Base-by-base conservation (phyloP, 2,797 vertebrate genomes). In the Martes flavigula region DNA sequence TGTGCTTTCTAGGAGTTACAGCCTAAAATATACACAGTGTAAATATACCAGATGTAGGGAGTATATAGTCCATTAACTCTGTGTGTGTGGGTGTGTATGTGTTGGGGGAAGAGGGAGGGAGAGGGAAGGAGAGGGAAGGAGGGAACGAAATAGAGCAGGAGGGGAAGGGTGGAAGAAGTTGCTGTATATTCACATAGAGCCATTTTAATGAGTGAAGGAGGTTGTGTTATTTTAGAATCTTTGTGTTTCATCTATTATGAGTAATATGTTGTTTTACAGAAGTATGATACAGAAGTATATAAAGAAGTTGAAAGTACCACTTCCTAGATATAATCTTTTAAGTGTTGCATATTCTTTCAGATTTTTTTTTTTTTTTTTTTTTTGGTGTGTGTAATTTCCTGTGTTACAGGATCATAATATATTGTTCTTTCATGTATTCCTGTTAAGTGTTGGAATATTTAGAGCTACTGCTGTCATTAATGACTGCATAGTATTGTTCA, bases 1-100 rank as follows among this genome's bases (percentile, higher is more conserved):
- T 95, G 43, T 94, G 72, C 35, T 94, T 78, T 96, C 66, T 94
- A 88, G 73, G 78, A 88, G 83, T 92, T 87, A 84, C 4, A 78
- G 77, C 70, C 68, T 66, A 92, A 94, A 96, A 87, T 87, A 85
- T 38, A 14, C 66, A 56, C 20, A 60, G 78, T 87, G 20, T 83
- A 94, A 82, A 96, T 94, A 70, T 70, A 81, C 15, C 58, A 62
- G 56, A 70, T 38, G 40, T 79, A 92, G 86, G 23, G 35, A 75
- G 32, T 77, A 35, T 92, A 30, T 60, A 84, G 35, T 89, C 27
- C 40, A 23, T 85, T 77, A 60, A 84, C 21, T 43, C 8, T 86
- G 48, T 54, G 38, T 58, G 32, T 68, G n/a, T 84, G 18, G 54
- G 17, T 68, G 38, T 82, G 25, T 51, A 25, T 72, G 27, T 91